Base-by-base conservation (phyloP, 1,140 invertebrate species). In the Nomia melanderi region DNA sequence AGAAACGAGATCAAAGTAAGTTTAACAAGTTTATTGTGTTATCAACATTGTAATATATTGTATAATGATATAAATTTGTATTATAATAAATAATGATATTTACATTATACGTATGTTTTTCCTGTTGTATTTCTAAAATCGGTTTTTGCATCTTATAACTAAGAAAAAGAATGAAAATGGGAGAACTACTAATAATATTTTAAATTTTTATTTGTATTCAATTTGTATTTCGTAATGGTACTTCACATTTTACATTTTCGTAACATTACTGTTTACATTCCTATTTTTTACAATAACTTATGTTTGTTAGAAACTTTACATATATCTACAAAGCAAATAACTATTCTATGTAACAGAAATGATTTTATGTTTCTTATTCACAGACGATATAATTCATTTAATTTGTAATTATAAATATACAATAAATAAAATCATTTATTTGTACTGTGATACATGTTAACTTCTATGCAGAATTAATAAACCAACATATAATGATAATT, bases 301-400 rank as follows among this genome's bases (percentile, higher is more conserved):
- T 47, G 12, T 74, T 41, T 63, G 74, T 63, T 74, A 47, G 64
- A 60, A 80, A 63, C 6, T 47, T 74, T 54, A 78, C 72, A 65
- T 63, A 36, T 78, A 81, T 81, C 76, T 81, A 81, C 69, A 78
- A 79, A 81, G 69, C 76, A 44, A 81, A 66, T 66, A 41, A 78
- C 78, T 81, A 74, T 57, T 9, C 53, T 64, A 77, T 78, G 33
- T 54, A 80, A 79, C n/a, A 70, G 50, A 73, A 31, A 47, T 50
- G 60, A 78, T 44, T 36, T 31, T 53, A 36, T 31, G 8, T 78
- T 25, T n/a, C 33, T 17, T 79, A 60, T 78, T 44, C n/a, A 67
- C 57, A 72, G 27, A 72, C n/a, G 4, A 9, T 33, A 60, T 23
- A 72, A 23, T 12, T 72, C 14, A 27, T 72, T 72, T 33, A 33